A percentile compares a stretch with the other conserved stretches of the same genome.
Evolutionary conservation across 2,888 invertebrate genomes (phyloP).

Genomic region (Iphiclides podalirius): DNA sequence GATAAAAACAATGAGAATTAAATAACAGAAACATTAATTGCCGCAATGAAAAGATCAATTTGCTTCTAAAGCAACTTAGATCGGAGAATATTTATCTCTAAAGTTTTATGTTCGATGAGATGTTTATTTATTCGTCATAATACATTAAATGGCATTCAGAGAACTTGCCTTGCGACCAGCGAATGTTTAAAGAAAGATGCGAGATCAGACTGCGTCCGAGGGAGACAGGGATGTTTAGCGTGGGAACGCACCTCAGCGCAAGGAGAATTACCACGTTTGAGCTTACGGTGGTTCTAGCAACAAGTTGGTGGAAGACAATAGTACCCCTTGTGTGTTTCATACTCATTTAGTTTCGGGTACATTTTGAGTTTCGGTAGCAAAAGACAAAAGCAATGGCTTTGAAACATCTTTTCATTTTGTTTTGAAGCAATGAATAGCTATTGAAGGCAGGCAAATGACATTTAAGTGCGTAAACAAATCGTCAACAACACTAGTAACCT

Average conservation of each 20-base stretch:
- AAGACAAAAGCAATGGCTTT: no score
- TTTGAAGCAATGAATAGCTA: not conserved
- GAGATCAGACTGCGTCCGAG: constrained; percentile 31
- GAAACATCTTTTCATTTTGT: no score
- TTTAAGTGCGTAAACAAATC: constrained; percentile 11
- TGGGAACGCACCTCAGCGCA: constrained; percentile 53
- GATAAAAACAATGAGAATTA: no score
- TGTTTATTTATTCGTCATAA: not conserved
- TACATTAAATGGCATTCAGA: not conserved
- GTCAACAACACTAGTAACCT: constrained; percentile 29
- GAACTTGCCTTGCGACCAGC: constrained; percentile 1
- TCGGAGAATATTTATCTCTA: no score
- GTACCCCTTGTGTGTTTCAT: no score
- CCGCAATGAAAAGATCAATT: no score
- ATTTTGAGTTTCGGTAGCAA: no score
- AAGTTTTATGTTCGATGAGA: no score
- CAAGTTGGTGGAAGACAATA: constrained; percentile 49
- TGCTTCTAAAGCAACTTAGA: no score
- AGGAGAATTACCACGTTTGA: constrained; percentile 43
- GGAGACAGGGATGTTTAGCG: constrained; percentile 47
- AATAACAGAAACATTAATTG: no score
- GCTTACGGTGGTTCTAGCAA: constrained; percentile 46
- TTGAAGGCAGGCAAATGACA: no score
- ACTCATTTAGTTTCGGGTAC: no score
- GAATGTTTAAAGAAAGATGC: constrained; percentile 25